Evolutionary conservation across 2,888 invertebrate species (phyloP).

Genomic region (Heliconius charithonia): DNA sequence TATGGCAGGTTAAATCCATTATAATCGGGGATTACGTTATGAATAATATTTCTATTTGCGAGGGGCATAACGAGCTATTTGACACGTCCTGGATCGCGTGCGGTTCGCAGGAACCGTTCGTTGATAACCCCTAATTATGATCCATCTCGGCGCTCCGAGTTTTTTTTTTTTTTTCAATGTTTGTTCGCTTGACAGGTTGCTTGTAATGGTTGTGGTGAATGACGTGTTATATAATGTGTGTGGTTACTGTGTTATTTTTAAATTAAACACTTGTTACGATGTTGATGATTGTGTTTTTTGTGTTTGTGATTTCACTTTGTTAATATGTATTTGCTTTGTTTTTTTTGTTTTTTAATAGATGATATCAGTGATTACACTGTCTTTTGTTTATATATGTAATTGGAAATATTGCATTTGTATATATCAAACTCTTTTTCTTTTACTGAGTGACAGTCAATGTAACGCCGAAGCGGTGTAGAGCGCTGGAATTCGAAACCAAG

Average conservation of each 20-base stretch:
- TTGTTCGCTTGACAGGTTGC: constrained; percentile 74
- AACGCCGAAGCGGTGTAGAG: no score
- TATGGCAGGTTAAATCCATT: constrained; percentile 83
- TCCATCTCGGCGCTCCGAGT: constrained; percentile 38
- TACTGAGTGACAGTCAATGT: neutral
- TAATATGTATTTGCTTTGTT: neutral
- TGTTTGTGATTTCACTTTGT: constrained; percentile 3
- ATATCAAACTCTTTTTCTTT: neutral
- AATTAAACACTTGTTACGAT: constrained; percentile 8
- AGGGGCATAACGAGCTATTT: constrained; percentile 80
- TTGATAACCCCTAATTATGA: constrained; percentile 69
- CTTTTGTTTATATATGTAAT: neutral
- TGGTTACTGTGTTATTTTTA: constrained; percentile 28
- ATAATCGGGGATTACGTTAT: constrained; percentile 81
- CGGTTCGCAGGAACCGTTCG: constrained; percentile 55
- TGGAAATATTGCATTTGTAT: neutral
- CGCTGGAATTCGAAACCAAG: no score
- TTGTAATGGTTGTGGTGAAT: constrained; percentile 55
- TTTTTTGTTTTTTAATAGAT: neutral
- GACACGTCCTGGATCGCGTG: constrained; percentile 76
- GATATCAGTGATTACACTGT: neutral
- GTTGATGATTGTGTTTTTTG: neutral
- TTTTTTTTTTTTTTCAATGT: constrained; percentile 60
- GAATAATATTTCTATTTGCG: constrained; percentile 80
- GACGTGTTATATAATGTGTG: constrained; percentile 39